Evolutionary conservation across 2,888 invertebrate genomes (phyloP).

Genomic region (Petrophora chlorosata): DNA sequence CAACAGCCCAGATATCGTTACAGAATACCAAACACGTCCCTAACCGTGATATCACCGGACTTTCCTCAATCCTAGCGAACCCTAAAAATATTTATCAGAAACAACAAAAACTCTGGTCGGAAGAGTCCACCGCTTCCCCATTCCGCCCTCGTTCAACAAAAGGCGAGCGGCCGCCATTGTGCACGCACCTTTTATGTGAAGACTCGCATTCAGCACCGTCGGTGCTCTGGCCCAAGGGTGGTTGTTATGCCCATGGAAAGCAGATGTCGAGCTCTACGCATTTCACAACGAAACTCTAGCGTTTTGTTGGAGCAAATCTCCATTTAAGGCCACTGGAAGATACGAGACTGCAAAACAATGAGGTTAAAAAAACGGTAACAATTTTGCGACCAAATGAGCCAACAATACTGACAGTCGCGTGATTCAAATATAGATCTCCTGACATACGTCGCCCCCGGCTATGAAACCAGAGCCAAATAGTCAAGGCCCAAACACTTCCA

Average conservation of each 20-base stretch:
- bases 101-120: slow-evolving; percentile 69
- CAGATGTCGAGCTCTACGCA: slow-evolving; percentile 5
- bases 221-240: slow-evolving; percentile 26
- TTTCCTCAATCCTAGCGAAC: slow-evolving; percentile 38
- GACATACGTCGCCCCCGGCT: too few relatives aligned
- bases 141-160: slow-evolving; percentile 60
- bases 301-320: too few relatives aligned
- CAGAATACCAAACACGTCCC: too few relatives aligned
- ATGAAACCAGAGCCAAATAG: background rate
- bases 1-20: background rate
- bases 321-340: too few relatives aligned
- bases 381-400: too few relatives aligned
- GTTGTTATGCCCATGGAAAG: slow-evolving; percentile 30
- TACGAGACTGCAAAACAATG: too few relatives aligned
- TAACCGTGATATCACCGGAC: background rate
- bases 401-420: too few relatives aligned
- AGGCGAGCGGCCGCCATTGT: slow-evolving; percentile 59
- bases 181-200: slow-evolving; percentile 51
- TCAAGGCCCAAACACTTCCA: slow-evolving; percentile 8
- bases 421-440: too few relatives aligned
- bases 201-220: slow-evolving; percentile 46
- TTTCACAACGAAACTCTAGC: too few relatives aligned
- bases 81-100: slow-evolving; percentile 64
- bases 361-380: too few relatives aligned
- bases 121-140: slow-evolving; percentile 63